Evolutionary conservation across 2,888 invertebrate genomes (phyloP), one percentile per base, ranked within the genome.

Genomic region (Theodoxus fluviatilis): DNA sequence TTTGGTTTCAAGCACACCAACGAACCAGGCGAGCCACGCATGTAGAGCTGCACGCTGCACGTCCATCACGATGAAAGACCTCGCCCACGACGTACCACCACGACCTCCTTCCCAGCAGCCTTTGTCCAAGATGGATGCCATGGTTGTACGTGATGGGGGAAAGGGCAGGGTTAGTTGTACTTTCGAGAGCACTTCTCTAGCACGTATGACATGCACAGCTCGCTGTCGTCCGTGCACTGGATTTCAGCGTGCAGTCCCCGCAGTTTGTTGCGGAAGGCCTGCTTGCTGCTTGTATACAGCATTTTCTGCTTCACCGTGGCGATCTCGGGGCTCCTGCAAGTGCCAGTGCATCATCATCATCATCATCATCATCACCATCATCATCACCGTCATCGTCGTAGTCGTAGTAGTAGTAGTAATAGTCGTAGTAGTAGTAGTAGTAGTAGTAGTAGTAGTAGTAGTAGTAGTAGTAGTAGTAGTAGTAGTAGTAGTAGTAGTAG

Each of bases 161-260:
- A n/a, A n/a, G n/a, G n/a, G n/a, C n/a, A n/a, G n/a, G n/a, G n/a
- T n/a, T n/a, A n/a, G n/a, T n/a, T 77, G 69, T 80, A 80, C 71
- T 76, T 79, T 66, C 76, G 75, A 66, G 73, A 74, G 72, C 80
- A 80, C 65, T 78, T 78, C 70, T 85, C 83, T 18, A 84, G 71
- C 9, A 85, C 70, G 69, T 79, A 78, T 37, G 79, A 76, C 76
- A 81, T 80, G 3, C 77, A 77, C 3, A 85, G 78, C 90, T 97
- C 97, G 80, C 95, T 93, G 85, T 94, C 91, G 89, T 97, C 96
- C 86, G 95, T 96, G 85, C 96, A 96, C 87, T 91, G 97, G 88
- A 97, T 94, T 90, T 95, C 96, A 91, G 96, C 96, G 90, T 95
- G 95, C 81, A 98, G 94, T 84, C 97, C 97, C 18, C 9, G 43